These are phyloP conservation scores for Takifugu ocellatus DNA, from an alignment of 2,797 vertebrate genomes.

Conservation along the genomic window DNA sequence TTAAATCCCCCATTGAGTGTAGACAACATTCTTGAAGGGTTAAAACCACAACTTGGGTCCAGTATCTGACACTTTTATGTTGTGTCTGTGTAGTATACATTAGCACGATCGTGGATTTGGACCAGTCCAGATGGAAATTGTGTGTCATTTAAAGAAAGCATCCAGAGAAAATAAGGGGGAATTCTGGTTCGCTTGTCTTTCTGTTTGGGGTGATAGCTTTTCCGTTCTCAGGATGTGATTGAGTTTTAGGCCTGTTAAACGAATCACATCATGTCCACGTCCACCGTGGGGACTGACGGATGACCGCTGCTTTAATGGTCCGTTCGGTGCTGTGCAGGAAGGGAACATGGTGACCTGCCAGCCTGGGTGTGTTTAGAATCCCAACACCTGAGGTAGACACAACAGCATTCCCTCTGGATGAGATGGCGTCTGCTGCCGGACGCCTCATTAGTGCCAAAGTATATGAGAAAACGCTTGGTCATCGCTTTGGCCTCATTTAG, in stretches of 20 bases:
- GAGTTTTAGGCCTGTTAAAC: constrained; percentile 36
- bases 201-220: constrained; percentile 47
- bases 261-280: constrained; percentile 28
- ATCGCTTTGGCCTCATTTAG: constrained; percentile 14
- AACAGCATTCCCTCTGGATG: constrained; percentile 26
- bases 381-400: constrained; percentile 6
- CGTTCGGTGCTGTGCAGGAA: constrained; percentile 28
- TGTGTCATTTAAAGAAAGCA: constrained; percentile 1
- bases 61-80: constrained; percentile 12
- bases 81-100: neutral
- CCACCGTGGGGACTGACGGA: constrained; percentile 24
- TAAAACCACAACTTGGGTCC: too few species aligned
- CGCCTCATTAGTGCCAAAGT: constrained; percentile 6
- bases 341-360: constrained; percentile 51
- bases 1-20: too few species aligned
- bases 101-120: constrained; percentile 23
- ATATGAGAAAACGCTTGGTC: neutral
- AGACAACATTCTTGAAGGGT: too few species aligned
- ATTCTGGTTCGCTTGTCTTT: constrained; percentile 8
- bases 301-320: constrained; percentile 13
- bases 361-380: constrained; percentile 46
- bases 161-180: neutral
- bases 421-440: constrained; percentile 24
- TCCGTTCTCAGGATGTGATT: constrained; percentile 33
- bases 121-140: constrained; percentile 29